phyloP scores from a whole-genome alignment of 2,113 vertebrate genomes.

The Pterocles burchelli region DNA sequence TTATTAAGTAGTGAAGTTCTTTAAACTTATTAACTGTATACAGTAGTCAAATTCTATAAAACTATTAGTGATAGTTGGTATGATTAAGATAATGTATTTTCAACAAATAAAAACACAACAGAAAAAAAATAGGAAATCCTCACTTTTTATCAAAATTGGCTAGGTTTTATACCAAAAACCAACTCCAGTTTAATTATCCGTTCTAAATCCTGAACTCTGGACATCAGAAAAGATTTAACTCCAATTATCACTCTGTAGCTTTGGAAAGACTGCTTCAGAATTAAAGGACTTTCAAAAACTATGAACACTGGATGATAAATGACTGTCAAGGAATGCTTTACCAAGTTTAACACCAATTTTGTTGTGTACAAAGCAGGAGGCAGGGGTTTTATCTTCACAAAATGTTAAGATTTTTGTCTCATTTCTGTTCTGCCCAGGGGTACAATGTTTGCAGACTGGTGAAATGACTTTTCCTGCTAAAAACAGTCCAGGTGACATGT shows the following conservation, averaged over 20 bases:
- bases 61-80: neutral
- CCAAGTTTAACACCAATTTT: neutral
- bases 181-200: neutral
- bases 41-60: neutral
- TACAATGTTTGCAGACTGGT: neutral
- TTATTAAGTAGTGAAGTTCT: neutral
- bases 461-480: neutral
- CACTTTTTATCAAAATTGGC: neutral
- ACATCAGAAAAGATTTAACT: neutral
- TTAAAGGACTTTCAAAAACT: neutral
- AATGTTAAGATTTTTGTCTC: neutral
- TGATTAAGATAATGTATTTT: neutral
- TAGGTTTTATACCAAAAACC: neutral
- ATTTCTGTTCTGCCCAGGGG: neutral
- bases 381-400: neutral
- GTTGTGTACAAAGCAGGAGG: neutral
- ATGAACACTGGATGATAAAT: neutral
- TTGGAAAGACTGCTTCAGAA: neutral
- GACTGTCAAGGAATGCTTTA: neutral
- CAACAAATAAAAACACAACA: neutral
- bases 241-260: neutral
- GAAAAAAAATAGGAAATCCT: neutral
- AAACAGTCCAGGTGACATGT: neutral
- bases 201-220: neutral
- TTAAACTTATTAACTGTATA: neutral